Conservation (phyloP, 30 jellyfish, hydroid and myxozoan species). For the Cassiopea andromeda region DNA sequence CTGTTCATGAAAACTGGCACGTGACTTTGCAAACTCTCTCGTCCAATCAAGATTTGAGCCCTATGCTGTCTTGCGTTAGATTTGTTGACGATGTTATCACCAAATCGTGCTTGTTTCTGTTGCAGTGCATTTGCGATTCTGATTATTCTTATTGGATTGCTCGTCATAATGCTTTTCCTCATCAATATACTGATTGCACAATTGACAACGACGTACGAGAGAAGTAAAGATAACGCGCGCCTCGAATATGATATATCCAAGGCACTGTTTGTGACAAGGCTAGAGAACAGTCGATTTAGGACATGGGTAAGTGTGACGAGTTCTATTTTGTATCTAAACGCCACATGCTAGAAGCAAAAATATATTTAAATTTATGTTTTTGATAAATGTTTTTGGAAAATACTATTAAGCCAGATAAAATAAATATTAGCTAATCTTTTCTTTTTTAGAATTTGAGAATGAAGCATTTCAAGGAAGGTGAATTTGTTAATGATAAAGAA, state of each 20-base stretch:
- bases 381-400: no score
- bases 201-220: slow-evolving; percentile 48
- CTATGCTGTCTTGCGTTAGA: no score
- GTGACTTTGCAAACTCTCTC: no score
- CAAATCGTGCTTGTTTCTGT: not conserved
- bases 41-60: no score
- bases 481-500: slow-evolving; percentile 53
- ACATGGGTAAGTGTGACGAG: slow-evolving; percentile 28
- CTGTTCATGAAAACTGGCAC: no score
- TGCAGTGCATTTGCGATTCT: slow-evolving; percentile 48
- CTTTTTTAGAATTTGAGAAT: slow-evolving; percentile 44
- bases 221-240: slow-evolving; percentile 31
- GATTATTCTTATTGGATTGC: slow-evolving; percentile 47
- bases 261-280: slow-evolving; percentile 45
- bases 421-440: not conserved
- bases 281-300: slow-evolving; percentile 72
- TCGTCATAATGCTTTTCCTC: slow-evolving; percentile 64
- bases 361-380: no score
- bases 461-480: slow-evolving; percentile 45
- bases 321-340: no score
- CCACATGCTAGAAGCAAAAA: no score
- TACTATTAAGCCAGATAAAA: no score
- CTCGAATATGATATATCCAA: slow-evolving; percentile 64
- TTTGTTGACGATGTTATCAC: not conserved
- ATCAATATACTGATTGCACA: slow-evolving; percentile 74